phyloP scores from a whole-genome alignment of 2,888 invertebrate genomes.

The Copidosoma aretas region DNA sequence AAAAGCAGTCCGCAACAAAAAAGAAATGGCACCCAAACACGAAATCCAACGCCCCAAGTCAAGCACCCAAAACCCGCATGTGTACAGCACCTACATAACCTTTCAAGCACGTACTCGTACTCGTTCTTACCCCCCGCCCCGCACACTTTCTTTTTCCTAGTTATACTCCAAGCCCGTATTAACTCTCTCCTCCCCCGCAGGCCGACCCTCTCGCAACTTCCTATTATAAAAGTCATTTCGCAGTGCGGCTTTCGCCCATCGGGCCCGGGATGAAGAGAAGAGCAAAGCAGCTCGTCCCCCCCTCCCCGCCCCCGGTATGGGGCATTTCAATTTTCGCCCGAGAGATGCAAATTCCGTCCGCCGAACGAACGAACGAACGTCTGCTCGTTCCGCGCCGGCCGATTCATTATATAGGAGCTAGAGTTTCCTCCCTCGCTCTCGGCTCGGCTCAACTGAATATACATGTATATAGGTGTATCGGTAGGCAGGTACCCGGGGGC shows the following conservation, averaged over 20 bases:
- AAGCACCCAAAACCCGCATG: too few relatives aligned
- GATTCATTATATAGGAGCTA: constrained; percentile 6
- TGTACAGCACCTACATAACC: too few relatives aligned
- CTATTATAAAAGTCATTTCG: constrained; percentile 58
- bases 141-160: not conserved
- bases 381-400: constrained; percentile 20
- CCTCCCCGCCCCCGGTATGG: not conserved
- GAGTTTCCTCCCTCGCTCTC: not conserved
- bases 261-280: not conserved
- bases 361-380: constrained; percentile 34
- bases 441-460: constrained; percentile 18
- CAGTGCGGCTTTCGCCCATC: constrained; percentile 48
- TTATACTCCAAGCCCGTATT: not conserved
- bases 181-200: not conserved
- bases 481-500: too few relatives aligned
- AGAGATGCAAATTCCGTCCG: constrained; percentile 54
- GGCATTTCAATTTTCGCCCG: constrained; percentile 56
- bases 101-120: not conserved
- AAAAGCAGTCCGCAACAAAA: too few relatives aligned
- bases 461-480: not conserved
- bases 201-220: constrained; percentile 45
- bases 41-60: too few relatives aligned
- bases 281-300: constrained; percentile 32
- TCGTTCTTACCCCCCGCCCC: not conserved
- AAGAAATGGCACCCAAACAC: too few relatives aligned